These are phyloP conservation scores for Pammene fasciana DNA, from an alignment of 2,888 invertebrate species.

Conservation along the genomic window DNA sequence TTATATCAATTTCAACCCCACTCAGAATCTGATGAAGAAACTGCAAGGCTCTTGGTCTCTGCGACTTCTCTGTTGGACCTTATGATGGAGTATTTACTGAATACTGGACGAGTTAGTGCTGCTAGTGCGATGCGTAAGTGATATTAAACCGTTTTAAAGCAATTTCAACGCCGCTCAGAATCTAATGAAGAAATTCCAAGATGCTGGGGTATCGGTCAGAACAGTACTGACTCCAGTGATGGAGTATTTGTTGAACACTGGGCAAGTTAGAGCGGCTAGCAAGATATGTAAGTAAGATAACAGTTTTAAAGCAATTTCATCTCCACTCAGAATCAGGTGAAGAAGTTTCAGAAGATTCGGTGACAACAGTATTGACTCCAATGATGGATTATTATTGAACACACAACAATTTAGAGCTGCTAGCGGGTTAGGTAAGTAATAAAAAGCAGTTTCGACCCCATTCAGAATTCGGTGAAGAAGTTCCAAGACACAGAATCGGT, in stretches of 20 bases:
- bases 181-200: slow-evolving; percentile 78
- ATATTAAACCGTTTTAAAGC: background rate
- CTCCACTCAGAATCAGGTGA: slow-evolving; percentile 77
- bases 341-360: slow-evolving; percentile 73
- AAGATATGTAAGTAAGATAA: slow-evolving; percentile 66
- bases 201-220: slow-evolving; percentile 64
- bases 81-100: slow-evolving; percentile 74
- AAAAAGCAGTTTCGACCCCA: slow-evolving; percentile 61
- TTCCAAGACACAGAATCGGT: slow-evolving; percentile 69
- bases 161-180: slow-evolving; percentile 72
- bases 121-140: slow-evolving; percentile 80
- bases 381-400: slow-evolving; percentile 75
- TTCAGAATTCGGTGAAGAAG: slow-evolving; percentile 77
- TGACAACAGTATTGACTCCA: slow-evolving; percentile 71
- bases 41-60: slow-evolving; percentile 69
- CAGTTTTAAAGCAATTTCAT: slow-evolving; percentile 50
- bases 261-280: slow-evolving; percentile 73
- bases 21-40: slow-evolving; percentile 77
- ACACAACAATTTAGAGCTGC: slow-evolving; percentile 73
- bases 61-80: slow-evolving; percentile 70
- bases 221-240: slow-evolving; percentile 76
- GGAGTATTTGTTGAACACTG: slow-evolving; percentile 70
- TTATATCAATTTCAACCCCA: slow-evolving; percentile 61
- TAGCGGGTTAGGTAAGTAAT: slow-evolving; percentile 76
- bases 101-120: slow-evolving; percentile 69